Evolutionary conservation across 2,797 vertebrate genomes (phyloP).

Genomic region (Gobionotothen gibberifrons): DNA sequence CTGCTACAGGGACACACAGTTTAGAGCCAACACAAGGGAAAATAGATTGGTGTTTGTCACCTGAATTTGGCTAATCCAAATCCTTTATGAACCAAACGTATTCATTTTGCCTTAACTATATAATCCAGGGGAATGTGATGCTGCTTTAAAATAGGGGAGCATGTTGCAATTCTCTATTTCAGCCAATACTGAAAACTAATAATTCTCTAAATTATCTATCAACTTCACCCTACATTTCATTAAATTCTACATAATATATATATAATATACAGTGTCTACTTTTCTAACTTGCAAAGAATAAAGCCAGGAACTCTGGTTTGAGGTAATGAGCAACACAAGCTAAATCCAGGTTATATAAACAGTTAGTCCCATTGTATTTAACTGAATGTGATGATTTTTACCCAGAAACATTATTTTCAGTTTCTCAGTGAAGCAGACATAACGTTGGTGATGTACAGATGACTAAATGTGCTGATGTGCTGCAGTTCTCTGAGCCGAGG

Average conservation of each 20-base stretch:
- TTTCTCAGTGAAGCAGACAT: slow-evolving; percentile 46
- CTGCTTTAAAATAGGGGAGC: not conserved
- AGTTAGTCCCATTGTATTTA: slow-evolving; percentile 24
- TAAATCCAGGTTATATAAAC: slow-evolving; percentile 7
- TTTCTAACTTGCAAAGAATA: not conserved
- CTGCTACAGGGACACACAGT: not conserved
- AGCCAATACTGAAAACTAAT: not conserved
- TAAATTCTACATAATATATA: too few species aligned
- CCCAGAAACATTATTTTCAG: slow-evolving; percentile 32
- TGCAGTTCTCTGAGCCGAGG: slow-evolving; percentile 26
- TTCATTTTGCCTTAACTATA: not conserved
- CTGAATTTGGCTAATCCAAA: too few species aligned
- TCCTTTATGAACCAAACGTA: not conserved
- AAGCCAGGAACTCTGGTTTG: not conserved
- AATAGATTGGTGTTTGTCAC: too few species aligned
- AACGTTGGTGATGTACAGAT: slow-evolving; percentile 24
- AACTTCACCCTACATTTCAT: not conserved
- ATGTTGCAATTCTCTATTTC: not conserved
- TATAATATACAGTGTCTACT: not conserved
- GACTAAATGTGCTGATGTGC: slow-evolving; percentile 47
- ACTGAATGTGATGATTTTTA: slow-evolving; percentile 23
- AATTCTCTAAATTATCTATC: too few species aligned
- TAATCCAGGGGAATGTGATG: not conserved
- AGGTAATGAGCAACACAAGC: not conserved
- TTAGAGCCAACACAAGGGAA: not conserved